These are phyloP conservation scores for Sphaerophoria taeniata DNA, from an alignment of 2,888 invertebrate genomes.

Conservation along the genomic window DNA sequence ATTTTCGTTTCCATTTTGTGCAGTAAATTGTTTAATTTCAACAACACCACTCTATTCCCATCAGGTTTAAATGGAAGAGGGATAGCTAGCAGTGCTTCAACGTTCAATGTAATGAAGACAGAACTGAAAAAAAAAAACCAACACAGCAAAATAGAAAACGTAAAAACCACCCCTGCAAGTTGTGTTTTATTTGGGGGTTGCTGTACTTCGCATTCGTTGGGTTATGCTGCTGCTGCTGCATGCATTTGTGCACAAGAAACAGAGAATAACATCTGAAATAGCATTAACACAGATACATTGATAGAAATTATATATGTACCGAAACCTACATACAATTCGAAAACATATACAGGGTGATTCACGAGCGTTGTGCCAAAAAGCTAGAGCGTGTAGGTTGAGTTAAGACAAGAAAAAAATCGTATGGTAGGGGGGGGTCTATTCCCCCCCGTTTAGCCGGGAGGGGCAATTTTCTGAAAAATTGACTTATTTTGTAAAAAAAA, in stretches of 20 bases:
- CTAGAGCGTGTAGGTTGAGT: too few species aligned
- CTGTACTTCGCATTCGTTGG: conserved; percentile 45
- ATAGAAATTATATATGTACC: neutral
- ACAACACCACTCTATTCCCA: conserved; percentile 42
- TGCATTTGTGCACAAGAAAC: conserved; percentile 63
- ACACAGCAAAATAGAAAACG: conserved; percentile 1
- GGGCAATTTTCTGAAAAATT: too few species aligned
- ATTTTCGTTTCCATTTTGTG: conserved; percentile 37
- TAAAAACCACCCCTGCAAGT: conserved; percentile 67
- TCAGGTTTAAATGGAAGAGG: conserved; percentile 10
- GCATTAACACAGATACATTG: conserved; percentile 54
- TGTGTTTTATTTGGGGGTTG: conserved; percentile 60
- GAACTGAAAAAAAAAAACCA: neutral
- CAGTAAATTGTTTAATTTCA: conserved; percentile 68
- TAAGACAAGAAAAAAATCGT: too few species aligned
- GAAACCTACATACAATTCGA: neutral
- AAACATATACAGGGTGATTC: too few species aligned
- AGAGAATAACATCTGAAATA: conserved; percentile 52
- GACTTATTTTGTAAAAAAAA: too few species aligned
- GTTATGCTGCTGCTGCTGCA: conserved; percentile 33
- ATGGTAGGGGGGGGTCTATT: too few species aligned
- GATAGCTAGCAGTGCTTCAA: neutral
- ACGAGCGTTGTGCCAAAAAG: too few species aligned
- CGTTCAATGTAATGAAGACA: neutral
- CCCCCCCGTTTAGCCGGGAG: too few species aligned